Percentiles rank a stretch among this genome's conserved stretches.
These are phyloP conservation scores for Micrastur ruficollis DNA, from an alignment of 2,797 vertebrate species.

Conservation along the genomic window DNA sequence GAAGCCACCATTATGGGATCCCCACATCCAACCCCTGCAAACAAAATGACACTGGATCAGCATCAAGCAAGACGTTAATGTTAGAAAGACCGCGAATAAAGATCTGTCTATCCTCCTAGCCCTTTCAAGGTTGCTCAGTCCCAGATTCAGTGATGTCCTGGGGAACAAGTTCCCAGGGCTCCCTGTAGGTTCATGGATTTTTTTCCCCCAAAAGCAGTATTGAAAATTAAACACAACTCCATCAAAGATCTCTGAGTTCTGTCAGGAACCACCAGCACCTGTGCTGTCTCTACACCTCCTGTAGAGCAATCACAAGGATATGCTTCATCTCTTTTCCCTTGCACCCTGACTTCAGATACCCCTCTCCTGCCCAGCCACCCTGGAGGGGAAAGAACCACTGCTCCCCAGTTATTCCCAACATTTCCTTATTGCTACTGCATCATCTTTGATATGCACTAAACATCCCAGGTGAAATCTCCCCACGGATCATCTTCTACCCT, in stretches of 20 bases:
- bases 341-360: not conserved
- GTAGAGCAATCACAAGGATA: not conserved
- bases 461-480: not conserved
- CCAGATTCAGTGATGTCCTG: not conserved
- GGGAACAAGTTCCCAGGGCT: not conserved
- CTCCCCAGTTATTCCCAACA: not conserved
- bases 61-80: not conserved
- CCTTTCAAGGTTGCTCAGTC: not conserved
- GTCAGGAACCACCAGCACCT: not conserved
- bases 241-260: not conserved
- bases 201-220: accelerated
- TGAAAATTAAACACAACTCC: not conserved
- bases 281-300: not conserved
- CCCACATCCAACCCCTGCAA: not conserved
- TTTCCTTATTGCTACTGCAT: not conserved
- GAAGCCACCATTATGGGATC: accelerated
- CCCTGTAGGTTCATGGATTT: not conserved
- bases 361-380: not conserved
- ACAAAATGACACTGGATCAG: not conserved
- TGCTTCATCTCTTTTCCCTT: not conserved
- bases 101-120: not conserved
- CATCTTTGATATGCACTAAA: not conserved
- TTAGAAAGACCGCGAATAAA: not conserved
- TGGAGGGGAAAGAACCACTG: not conserved
- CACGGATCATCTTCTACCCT: not conserved